Evolutionary conservation across 2,113 vertebrate species (phyloP).

Genomic region (Ammodytes marinus): DNA sequence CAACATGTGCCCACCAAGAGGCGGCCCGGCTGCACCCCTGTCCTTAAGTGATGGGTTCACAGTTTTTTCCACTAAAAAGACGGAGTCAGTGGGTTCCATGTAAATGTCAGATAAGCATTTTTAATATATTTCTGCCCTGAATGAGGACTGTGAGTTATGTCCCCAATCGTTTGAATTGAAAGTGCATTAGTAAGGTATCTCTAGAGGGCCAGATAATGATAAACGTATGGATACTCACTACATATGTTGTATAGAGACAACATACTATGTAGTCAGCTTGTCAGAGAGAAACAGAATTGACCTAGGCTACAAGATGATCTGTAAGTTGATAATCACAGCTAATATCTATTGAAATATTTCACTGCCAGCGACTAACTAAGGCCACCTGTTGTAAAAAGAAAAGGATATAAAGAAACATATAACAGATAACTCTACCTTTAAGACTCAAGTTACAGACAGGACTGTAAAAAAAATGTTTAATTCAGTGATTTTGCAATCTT

Average conservation of each 20-base stretch:
- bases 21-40: background rate
- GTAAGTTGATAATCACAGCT: background rate
- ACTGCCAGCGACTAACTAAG: too few relatives aligned
- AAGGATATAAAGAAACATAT: too few relatives aligned
- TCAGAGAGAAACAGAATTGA: background rate
- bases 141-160: background rate
- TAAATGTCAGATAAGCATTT: background rate
- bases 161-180: background rate
- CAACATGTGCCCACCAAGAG: conserved; percentile 49
- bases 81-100: too few relatives aligned
- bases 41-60: background rate
- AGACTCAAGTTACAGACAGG: background rate
- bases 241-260: background rate
- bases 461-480: background rate
- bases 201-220: background rate
- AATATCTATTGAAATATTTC: background rate
- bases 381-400: too few relatives aligned
- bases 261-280: background rate
- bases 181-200: background rate
- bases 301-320: background rate
- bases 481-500: background rate
- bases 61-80: background rate
- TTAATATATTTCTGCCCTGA: background rate
- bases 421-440: too few relatives aligned
- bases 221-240: background rate